These are phyloP conservation scores for Neocrepidodera transversa DNA, from an alignment of 2,888 invertebrate genomes.

Conservation along the genomic window DNA sequence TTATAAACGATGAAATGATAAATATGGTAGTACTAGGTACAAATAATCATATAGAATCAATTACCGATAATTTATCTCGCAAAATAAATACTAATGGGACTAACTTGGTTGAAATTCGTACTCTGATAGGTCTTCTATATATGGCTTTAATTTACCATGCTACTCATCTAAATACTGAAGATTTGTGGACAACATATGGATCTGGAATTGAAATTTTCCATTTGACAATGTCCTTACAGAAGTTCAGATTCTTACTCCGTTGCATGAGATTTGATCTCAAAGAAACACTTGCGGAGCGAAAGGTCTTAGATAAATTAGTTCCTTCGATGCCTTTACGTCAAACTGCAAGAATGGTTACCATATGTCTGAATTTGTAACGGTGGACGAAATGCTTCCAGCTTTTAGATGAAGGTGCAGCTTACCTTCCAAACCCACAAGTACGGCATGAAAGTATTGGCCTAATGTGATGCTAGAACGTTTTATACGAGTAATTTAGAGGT, in stretches of 20 bases:
- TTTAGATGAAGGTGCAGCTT: too few species aligned
- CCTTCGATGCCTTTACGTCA: neutral
- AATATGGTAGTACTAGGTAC: too few species aligned
- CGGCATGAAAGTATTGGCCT: too few species aligned
- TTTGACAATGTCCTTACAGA: too few species aligned
- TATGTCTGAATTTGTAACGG: neutral
- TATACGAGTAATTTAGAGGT: too few species aligned
- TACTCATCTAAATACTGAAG: neutral
- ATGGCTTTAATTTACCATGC: neutral
- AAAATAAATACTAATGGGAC: neutral
- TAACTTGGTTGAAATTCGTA: neutral
- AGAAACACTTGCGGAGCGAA: neutral
- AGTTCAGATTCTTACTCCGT: neutral
- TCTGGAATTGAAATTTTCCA: too few species aligned
- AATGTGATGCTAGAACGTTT: too few species aligned
- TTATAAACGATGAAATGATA: too few species aligned
- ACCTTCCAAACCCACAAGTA: too few species aligned
- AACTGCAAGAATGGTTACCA: neutral
- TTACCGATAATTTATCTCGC: too few species aligned
- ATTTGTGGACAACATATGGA: too few species aligned
- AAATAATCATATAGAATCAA: too few species aligned
- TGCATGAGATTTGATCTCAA: neutral
- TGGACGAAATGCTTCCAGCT: neutral
- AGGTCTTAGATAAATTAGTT: neutral
- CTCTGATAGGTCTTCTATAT: neutral